These are phyloP conservation scores for Pomatorhinus ruficollis DNA, from an alignment of 2,113 vertebrate species.

Conservation along the genomic window DNA sequence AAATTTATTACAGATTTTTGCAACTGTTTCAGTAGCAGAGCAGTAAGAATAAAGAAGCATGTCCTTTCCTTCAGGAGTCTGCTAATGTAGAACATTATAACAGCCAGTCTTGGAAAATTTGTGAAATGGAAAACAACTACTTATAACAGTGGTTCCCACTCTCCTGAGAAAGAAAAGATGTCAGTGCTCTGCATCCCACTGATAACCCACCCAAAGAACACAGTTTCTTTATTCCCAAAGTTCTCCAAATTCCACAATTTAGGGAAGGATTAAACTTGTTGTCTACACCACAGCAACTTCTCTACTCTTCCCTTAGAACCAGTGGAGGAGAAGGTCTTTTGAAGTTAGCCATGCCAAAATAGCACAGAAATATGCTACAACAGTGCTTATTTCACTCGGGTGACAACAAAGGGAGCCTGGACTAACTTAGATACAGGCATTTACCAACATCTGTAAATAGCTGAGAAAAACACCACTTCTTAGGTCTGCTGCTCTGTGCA, in stretches of 20 bases:
- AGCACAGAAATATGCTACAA: not conserved
- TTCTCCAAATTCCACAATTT: not conserved
- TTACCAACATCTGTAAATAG: not conserved
- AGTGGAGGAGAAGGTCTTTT: not conserved
- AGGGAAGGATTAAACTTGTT: not conserved
- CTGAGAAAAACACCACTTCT: not conserved
- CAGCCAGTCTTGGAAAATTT: not conserved
- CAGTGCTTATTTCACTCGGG: not conserved
- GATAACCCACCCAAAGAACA: not conserved
- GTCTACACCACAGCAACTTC: not conserved
- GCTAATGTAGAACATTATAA: not conserved
- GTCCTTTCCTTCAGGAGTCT: not conserved
- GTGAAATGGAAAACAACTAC: not conserved
- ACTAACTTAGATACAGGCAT: not conserved
- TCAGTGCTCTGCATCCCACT: not conserved
- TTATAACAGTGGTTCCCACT: not conserved
- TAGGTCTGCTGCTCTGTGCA: not conserved
- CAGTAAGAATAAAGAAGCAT: not conserved
- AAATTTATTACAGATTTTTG: not conserved
- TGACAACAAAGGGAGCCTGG: not conserved
- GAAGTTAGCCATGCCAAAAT: not conserved
- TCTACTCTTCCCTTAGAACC: not conserved
- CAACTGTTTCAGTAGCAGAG: not conserved
- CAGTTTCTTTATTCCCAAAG: not conserved
- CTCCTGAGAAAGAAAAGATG: not conserved